A percentile compares a stretch with the other conserved stretches of the same genome.
Conservation (phyloP, 1,140 invertebrate genomes). For the Venustaconcha ellipsiformis region DNA sequence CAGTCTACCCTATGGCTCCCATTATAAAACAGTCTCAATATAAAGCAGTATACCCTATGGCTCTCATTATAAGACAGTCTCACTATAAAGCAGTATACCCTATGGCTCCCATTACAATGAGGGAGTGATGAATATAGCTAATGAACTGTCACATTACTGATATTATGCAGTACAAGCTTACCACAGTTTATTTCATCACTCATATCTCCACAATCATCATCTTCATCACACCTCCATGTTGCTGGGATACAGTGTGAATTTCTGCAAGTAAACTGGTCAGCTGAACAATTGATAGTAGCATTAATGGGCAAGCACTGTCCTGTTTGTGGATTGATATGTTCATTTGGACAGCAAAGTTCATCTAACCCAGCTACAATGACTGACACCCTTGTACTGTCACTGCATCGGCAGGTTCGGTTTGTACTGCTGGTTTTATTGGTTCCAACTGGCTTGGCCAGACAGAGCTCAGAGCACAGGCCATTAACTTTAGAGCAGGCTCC, state of each 20-base stretch:
- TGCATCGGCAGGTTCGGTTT: conserved; percentile 47
- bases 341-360: conserved; percentile 17
- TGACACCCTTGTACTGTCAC: conserved; percentile 21
- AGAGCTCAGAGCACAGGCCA: conserved; percentile 45
- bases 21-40: no score
- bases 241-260: conserved; percentile 69
- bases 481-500: conserved; percentile 21
- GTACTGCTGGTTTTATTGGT: neutral
- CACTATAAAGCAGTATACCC: no score
- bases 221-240: conserved; percentile 49
- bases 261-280: conserved; percentile 92
- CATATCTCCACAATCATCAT: conserved; percentile 69
- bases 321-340: neutral
- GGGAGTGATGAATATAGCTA: no score
- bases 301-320: neutral
- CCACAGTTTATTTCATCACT: conserved; percentile 52
- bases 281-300: conserved; percentile 9
- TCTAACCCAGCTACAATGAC: neutral
- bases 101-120: no score
- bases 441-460: conserved; percentile 32
- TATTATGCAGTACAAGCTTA: conserved; percentile 18
- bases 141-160: no score
- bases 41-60: no score
- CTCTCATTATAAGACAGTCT: no score
- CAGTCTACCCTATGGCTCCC: no score